A percentile compares a stretch with the other conserved stretches of the same genome.
These are phyloP conservation scores for Lepetodrilus schrolli DNA, from an alignment of 2,888 invertebrate species.

Conservation along the genomic window DNA sequence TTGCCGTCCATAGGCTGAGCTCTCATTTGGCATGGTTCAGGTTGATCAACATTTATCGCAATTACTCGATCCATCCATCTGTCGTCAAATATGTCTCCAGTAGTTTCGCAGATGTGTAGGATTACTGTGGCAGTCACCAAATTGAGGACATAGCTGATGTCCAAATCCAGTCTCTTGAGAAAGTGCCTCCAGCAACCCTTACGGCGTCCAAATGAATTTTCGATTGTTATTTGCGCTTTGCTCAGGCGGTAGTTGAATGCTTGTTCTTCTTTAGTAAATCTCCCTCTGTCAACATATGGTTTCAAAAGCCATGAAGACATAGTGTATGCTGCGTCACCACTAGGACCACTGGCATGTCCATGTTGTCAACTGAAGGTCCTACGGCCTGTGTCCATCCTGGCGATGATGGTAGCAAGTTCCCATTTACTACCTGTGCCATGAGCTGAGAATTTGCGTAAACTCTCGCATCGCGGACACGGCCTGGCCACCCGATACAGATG, in stretches of 20 bases:
- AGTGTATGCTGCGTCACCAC: constrained; percentile 36
- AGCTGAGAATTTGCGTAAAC: constrained; percentile 30
- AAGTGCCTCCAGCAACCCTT: constrained; percentile 32
- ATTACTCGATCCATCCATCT: not conserved
- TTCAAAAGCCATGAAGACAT: constrained; percentile 31
- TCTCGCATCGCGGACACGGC: constrained; percentile 32
- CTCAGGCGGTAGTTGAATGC: constrained; percentile 34
- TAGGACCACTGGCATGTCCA: not conserved
- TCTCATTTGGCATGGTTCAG: too few species aligned
- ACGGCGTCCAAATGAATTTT: constrained; percentile 29
- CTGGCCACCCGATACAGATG: constrained; percentile 32
- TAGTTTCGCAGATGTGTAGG: constrained; percentile 34
- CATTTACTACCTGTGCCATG: constrained; percentile 7
- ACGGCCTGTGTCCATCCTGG: not conserved
- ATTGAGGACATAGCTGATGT: constrained; percentile 4
- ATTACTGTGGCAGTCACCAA: not conserved
- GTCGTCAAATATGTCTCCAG: constrained; percentile 21
- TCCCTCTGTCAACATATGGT: constrained; percentile 15
- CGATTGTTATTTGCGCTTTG: constrained; percentile 29
- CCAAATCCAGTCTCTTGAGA: constrained; percentile 27
- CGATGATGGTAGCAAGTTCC: not conserved
- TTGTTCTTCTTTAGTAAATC: not conserved
- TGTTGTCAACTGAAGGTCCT: not conserved
- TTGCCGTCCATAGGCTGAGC: too few species aligned
- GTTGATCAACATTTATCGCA: too few species aligned